Conservation (phyloP, 2,888 invertebrate species). For the Phasia obesa region DNA sequence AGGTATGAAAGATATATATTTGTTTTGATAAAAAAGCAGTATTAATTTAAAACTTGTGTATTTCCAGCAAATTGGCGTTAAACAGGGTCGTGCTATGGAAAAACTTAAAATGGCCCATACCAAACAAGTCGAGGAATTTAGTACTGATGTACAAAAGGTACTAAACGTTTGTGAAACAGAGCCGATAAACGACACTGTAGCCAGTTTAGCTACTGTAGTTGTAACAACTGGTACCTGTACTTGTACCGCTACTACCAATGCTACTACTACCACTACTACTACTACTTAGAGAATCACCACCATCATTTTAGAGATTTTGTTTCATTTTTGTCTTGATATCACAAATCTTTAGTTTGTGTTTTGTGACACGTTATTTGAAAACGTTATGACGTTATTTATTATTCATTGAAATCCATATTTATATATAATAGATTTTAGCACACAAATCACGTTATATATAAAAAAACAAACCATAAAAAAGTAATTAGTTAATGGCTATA, state of each 20-base stretch:
- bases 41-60: not conserved
- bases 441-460: constrained; percentile 8
- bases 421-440: constrained; percentile 10
- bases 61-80: constrained; percentile 88
- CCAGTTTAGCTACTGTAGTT: constrained; percentile 15
- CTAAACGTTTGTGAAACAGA: constrained; percentile 75
- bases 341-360: constrained; percentile 3
- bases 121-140: constrained; percentile 94
- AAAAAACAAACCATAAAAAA: constrained; percentile 17
- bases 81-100: constrained; percentile 95
- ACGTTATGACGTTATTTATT: not conserved
- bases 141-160: constrained; percentile 93
- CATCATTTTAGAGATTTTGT: constrained; percentile 20
- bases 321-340: not conserved
- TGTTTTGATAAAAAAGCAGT: not conserved
- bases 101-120: constrained; percentile 95
- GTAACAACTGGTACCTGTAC: constrained; percentile 35
- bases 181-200: constrained; percentile 74
- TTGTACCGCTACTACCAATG: not conserved
- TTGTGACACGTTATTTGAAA: not conserved
- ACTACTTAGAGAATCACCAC: constrained; percentile 73
- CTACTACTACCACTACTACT: constrained; percentile 31
- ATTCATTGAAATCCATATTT: constrained; percentile 26
- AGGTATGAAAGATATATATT: constrained; percentile 82
- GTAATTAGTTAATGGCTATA: constrained; percentile 70